Base-by-base conservation (phyloP, 2,113 vertebrate species). In the Otocyon megalotis region DNA sequence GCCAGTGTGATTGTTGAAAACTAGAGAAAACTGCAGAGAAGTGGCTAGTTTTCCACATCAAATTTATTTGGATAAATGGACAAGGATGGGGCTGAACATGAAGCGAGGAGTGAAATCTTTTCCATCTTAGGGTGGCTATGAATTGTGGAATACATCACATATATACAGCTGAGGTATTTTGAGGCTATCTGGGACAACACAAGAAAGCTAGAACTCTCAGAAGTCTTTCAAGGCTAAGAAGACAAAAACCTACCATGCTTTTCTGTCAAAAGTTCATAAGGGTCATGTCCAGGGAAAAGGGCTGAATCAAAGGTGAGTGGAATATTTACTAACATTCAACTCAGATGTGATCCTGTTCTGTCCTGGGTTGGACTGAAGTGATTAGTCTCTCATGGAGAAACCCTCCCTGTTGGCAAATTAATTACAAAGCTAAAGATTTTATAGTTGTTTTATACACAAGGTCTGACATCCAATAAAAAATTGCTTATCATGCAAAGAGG, bases 391-490 rank as follows among this genome's bases (percentile, higher is more conserved):
- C 37, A 13, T 8, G 28, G 56, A 62, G 81, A 96, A 94, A 91
- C 4, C 9, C 4, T 71, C 17, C 19, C 4, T 60, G 15, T 53
- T 87, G 16, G 26, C 76, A 96, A 79, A 80, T 81, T 76, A 92
- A 94, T 48, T 56, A 71, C 3, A 93, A 20, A 90, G 17, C 30
- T 85, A 15, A 84, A 90, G 32, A 35, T n/a, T 96, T 67, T 91
- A 76, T 30, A 86, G 11, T n/a, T 67, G 24, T 89, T 96, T 88
- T 76, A 76, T 58, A 85, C 4, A 53, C 5, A 74, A 54, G 1
- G 5, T 80, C 77, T 94, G 43, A 91, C n/a, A 92, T 56, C 69
- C 10, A 96, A 48, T 92, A 37, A 81, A 88, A 97, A 89, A 93
- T 58, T 92, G 69, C 43, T 86, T 71, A 28, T 91, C 63, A 94